These are phyloP conservation scores for Semibalanus balanoides DNA, from an alignment of 1,140 invertebrate species.

Conservation along the genomic window DNA sequence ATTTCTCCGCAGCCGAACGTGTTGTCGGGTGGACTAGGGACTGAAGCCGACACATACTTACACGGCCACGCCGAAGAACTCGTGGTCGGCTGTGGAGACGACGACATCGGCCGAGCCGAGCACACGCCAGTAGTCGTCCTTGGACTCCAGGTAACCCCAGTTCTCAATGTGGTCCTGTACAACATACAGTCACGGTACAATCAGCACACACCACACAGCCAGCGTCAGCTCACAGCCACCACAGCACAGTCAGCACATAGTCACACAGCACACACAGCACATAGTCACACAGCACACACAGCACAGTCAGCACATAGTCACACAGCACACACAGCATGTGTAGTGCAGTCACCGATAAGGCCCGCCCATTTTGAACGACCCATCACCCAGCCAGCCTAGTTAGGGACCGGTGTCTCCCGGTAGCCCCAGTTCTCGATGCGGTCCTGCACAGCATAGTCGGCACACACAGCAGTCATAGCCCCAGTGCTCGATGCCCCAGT, in stretches of 20 bases:
- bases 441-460: not conserved
- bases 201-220: not conserved
- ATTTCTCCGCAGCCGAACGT: too few relatives aligned
- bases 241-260: not conserved
- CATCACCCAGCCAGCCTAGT: too few relatives aligned
- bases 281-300: too few relatives aligned
- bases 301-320: too few relatives aligned
- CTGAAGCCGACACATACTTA: too few relatives aligned
- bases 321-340: too few relatives aligned
- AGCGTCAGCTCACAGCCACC: not conserved
- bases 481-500: not conserved
- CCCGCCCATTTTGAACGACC: too few relatives aligned
- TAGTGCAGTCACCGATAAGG: too few relatives aligned
- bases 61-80: conserved; percentile 60
- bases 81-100: conserved; percentile 56
- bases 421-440: not conserved
- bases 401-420: too few relatives aligned
- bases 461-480: not conserved
- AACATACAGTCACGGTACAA: not conserved
- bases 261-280: too few relatives aligned
- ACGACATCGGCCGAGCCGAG: conserved; percentile 43
- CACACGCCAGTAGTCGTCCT: conserved; percentile 40
- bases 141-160: conserved; percentile 29
- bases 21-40: too few relatives aligned
- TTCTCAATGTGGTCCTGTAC: conserved; percentile 23